Base-by-base conservation (phyloP, 2,888 invertebrate genomes). In the Diaphora mendica region DNA sequence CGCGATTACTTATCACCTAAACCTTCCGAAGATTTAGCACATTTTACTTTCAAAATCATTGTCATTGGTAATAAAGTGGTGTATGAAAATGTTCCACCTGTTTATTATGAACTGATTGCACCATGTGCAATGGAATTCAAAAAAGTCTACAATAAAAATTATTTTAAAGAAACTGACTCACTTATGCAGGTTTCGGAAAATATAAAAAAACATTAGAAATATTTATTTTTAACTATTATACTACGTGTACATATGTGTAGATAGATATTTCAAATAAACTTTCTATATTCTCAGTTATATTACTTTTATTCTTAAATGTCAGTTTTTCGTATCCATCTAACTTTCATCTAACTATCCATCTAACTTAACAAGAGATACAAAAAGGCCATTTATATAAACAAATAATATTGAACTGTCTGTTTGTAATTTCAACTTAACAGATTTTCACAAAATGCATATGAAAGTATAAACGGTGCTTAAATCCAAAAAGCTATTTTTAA, bases 41-140 rank as follows among this genome's bases (percentile, higher is more conserved):
- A 92, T 87, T 92, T 94, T 79, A 93, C 92, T 5, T 82, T 94
- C 44, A 92, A 95, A 89, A 90, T 95, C 71, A 80, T 87, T 67
- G 74, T 91, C 20, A 74, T 73, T 59, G 94, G 93, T 3, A 75
- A 88, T 75, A 84, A 88, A 80, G 62, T 84, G 8, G 75, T 93
- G 17, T 94, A 91, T 77, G 74, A 81, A 35, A 88, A 91, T 77
- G 85, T 90, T 1, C 93, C 93, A 48, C 93, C 92, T 23, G 80
- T 91, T 23, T 94, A 89, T 83, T 94, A 93, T 73, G 94, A 94
- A 88, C 86, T 94, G 13, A 92, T 93, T 39, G 86, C 87, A 23
- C 94, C 94, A 0, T 93, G 92, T 76, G 87, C 88, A 23, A 71
- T 59, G 26, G 89, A 90, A 77, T 93, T 91, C 76, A 88, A 85